These are phyloP conservation scores for Zaprionus vittiger DNA, from an alignment of 1,140 invertebrate genomes.

Conservation along the genomic window DNA sequence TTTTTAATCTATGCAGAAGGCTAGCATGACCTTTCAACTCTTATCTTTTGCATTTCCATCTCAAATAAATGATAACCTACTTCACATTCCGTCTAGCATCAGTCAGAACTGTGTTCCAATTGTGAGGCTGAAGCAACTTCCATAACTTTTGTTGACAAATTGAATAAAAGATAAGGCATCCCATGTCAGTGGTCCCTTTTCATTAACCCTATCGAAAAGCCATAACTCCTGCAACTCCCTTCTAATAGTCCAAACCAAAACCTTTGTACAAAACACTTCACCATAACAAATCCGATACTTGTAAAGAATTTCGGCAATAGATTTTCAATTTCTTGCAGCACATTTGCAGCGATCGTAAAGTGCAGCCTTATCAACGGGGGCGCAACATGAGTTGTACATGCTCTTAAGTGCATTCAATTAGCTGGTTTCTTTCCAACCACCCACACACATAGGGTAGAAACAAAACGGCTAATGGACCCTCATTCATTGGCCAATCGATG, in stretches of 20 bases:
- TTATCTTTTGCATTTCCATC: neutral
- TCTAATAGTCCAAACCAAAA: neutral
- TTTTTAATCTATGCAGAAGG: no score
- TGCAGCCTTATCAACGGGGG: slow-evolving; percentile 39
- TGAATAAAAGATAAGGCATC: neutral
- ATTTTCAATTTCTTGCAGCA: slow-evolving; percentile 10
- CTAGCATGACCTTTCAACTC: no score
- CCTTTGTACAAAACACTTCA: neutral
- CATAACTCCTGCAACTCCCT: neutral
- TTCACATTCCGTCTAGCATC: neutral
- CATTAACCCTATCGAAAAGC: neutral
- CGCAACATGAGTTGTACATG: slow-evolving; percentile 41
- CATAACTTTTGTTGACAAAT: neutral
- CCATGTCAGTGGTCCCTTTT: neutral
- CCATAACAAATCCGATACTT: neutral
- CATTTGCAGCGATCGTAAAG: slow-evolving; percentile 39
- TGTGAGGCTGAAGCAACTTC: neutral
- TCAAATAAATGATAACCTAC: neutral
- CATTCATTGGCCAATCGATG: slow-evolving; percentile 72
- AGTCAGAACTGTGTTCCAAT: neutral
- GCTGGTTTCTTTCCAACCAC: slow-evolving; percentile 34
- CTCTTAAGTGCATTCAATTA: slow-evolving; percentile 53
- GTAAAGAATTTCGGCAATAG: slow-evolving; percentile 29
- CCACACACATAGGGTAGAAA: slow-evolving; percentile 16
- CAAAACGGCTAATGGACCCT: slow-evolving; percentile 31